phyloP scores from a whole-genome alignment of 1,140 invertebrate species.

The Mercenaria mercenaria region DNA sequence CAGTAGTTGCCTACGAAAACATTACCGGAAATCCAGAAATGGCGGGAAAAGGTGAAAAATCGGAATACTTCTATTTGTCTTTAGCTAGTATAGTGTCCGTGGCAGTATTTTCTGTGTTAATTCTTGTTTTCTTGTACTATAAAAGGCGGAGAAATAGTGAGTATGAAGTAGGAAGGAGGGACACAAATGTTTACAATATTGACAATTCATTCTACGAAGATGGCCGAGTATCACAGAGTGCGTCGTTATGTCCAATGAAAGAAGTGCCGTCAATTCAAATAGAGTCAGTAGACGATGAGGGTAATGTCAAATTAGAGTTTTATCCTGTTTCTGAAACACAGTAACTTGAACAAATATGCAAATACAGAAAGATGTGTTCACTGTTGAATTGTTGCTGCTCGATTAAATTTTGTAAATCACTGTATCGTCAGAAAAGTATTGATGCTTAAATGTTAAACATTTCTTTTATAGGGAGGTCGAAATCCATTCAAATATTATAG shows the following conservation, averaged over 20 bases:
- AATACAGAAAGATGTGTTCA: too few relatives aligned
- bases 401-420: too few relatives aligned
- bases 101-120: slow-evolving; percentile 16
- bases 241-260: background rate
- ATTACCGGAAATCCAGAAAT: background rate
- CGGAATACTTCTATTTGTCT: slow-evolving; percentile 26
- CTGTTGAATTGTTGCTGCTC: too few relatives aligned
- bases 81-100: slow-evolving; percentile 21
- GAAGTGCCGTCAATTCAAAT: slow-evolving; percentile 56
- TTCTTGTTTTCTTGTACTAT: slow-evolving; percentile 27
- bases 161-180: background rate
- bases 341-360: too few relatives aligned
- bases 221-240: background rate
- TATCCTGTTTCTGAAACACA: slow-evolving; percentile 38
- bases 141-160: background rate
- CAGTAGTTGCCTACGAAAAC: background rate
- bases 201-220: background rate
- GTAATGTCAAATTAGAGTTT: slow-evolving; percentile 21
- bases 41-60: background rate
- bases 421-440: too few relatives aligned
- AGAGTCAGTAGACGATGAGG: slow-evolving; percentile 37
- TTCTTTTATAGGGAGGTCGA: too few relatives aligned
- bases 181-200: background rate
- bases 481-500: too few relatives aligned
- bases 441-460: too few relatives aligned